These are phyloP conservation scores for Thalassoma bifasciatum DNA, from an alignment of 2,113 vertebrate genomes.

Conservation along the genomic window DNA sequence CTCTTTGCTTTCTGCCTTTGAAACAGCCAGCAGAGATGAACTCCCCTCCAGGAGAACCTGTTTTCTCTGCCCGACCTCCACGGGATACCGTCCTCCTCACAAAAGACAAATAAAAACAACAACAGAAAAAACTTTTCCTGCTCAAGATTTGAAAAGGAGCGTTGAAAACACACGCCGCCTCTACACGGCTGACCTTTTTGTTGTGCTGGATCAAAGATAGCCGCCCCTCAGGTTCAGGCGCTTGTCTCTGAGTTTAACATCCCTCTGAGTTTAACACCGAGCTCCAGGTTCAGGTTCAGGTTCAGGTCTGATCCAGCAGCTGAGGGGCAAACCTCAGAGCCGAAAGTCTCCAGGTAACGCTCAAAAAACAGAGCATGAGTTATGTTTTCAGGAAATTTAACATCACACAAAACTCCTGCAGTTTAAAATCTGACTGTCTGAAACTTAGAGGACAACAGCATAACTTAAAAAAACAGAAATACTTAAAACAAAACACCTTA, in stretches of 20 bases:
- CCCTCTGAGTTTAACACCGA: too few relatives aligned
- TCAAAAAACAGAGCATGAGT: too few relatives aligned
- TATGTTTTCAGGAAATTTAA: too few relatives aligned
- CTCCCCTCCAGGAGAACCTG: conserved; percentile 54
- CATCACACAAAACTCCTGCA: too few relatives aligned
- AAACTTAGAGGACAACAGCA: too few relatives aligned
- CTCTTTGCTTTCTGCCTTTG: conserved; percentile 53
- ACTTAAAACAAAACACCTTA: too few relatives aligned
- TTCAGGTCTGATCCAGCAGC: too few relatives aligned
- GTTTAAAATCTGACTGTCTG: too few relatives aligned
- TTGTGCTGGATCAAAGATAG: conserved; percentile 56
- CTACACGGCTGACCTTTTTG: background rate
- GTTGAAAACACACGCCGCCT: conserved; percentile 34
- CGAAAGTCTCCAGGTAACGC: too few relatives aligned
- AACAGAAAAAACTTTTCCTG: conserved; percentile 34
- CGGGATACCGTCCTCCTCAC: conserved; percentile 35
- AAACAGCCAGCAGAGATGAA: conserved; percentile 33
- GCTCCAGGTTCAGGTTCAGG: too few relatives aligned
- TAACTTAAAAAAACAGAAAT: too few relatives aligned
- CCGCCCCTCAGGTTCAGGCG: conserved; percentile 35
- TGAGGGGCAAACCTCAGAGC: too few relatives aligned
- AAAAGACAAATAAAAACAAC: background rate
- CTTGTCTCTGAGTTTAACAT: background rate
- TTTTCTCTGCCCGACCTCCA: conserved; percentile 49
- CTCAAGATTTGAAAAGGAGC: conserved; percentile 1